Percentiles rank a stretch among this genome's conserved stretches.
phyloP scores from a whole-genome alignment of 2,797 vertebrate species.

The Thripadectes ignobilis region DNA sequence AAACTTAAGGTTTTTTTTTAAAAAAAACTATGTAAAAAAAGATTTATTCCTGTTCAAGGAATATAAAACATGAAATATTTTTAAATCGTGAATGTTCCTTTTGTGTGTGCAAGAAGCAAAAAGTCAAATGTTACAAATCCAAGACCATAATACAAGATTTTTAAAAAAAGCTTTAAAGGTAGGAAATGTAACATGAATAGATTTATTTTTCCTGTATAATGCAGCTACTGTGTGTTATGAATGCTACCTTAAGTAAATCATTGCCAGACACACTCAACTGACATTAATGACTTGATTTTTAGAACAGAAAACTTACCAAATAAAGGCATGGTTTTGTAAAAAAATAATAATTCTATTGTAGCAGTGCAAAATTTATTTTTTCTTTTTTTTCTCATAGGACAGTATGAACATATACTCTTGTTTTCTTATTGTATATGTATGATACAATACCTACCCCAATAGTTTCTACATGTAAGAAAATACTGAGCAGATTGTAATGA shows the following conservation, averaged over 20 bases:
- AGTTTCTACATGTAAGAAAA: slow-evolving; percentile 46
- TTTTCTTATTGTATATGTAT: slow-evolving; percentile 11
- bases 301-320: slow-evolving; percentile 67
- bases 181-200: slow-evolving; percentile 66
- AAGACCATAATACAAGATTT: slow-evolving; percentile 54
- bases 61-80: slow-evolving; percentile 60
- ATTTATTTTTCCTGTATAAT: slow-evolving; percentile 71
- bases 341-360: slow-evolving; percentile 32
- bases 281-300: slow-evolving; percentile 72
- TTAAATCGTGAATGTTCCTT: slow-evolving; percentile 67
- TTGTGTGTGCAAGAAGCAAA: slow-evolving; percentile 42
- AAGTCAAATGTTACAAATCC: slow-evolving; percentile 62
- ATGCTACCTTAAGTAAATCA: slow-evolving; percentile 63
- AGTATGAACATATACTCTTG: not conserved
- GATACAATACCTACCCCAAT: not conserved
- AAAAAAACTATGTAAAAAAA: not conserved
- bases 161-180: slow-evolving; percentile 60
- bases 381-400: not conserved
- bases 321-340: slow-evolving; percentile 17
- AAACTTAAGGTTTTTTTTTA: not conserved
- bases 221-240: slow-evolving; percentile 68
- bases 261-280: slow-evolving; percentile 64
- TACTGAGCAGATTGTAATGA: slow-evolving; percentile 17
- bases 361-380: not conserved
- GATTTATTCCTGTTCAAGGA: slow-evolving; percentile 31